phyloP scores from a whole-genome alignment of 2,113 vertebrate genomes.

The Tylochromis polylepis region DNA sequence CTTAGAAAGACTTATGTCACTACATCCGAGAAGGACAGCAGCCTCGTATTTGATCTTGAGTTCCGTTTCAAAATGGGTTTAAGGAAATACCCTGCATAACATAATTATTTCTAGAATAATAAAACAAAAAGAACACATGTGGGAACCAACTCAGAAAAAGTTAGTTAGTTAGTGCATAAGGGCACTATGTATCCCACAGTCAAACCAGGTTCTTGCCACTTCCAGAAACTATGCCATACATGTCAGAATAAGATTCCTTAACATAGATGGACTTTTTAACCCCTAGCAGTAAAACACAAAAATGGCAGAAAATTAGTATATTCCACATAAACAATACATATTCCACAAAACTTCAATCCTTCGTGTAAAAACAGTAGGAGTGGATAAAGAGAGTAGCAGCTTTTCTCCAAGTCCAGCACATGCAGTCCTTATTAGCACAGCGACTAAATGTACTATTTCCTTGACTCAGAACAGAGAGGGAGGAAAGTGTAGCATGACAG shows the following conservation, averaged over 20 bases:
- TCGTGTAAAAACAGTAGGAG: not conserved
- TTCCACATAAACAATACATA: not conserved
- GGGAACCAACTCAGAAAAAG: not conserved
- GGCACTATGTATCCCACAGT: not conserved
- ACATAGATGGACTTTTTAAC: not conserved
- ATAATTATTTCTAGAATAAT: not conserved
- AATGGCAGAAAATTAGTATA: not conserved
- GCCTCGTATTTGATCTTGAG: not conserved
- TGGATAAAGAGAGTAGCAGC: not conserved
- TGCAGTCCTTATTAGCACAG: not conserved
- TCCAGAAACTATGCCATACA: not conserved
- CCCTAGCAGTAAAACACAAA: not conserved
- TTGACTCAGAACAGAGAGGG: not conserved
- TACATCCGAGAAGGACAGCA: not conserved
- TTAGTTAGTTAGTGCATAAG: too few relatives aligned
- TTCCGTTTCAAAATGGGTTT: not conserved
- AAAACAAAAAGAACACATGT: not conserved
- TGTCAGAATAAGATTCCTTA: not conserved
- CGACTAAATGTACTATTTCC: not conserved
- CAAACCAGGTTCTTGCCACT: not conserved
- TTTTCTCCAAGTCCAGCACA: not conserved
- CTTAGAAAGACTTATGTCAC: not conserved
- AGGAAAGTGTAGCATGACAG: not conserved
- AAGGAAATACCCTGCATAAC: rapidly evolving
- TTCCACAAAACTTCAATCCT: not conserved